Conservation (phyloP, 1,140 invertebrate species). For the Chymomyza costata region DNA sequence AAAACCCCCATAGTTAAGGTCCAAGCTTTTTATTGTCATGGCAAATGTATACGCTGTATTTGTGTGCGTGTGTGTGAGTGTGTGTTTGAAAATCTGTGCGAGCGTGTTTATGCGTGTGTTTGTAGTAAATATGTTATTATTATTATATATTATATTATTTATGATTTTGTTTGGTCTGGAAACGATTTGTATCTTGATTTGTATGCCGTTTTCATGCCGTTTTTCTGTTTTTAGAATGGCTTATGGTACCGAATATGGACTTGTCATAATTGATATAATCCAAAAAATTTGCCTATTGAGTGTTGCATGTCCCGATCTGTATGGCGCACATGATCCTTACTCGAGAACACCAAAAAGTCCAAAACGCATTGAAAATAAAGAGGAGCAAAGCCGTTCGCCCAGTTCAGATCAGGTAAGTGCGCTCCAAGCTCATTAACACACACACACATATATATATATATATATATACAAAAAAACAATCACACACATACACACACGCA, state of each 20-base stretch:
- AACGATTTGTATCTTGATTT: slow-evolving; percentile 28
- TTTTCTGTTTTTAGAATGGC: slow-evolving; percentile 84
- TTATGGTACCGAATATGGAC: slow-evolving; percentile 95
- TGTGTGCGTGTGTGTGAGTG: slow-evolving; percentile 45
- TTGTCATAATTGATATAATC: slow-evolving; percentile 95
- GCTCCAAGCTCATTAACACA: slow-evolving; percentile 15
- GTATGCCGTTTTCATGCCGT: slow-evolving; percentile 51
- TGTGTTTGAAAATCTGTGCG: slow-evolving; percentile 17
- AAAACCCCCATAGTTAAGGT: background rate
- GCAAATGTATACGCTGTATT: no score
- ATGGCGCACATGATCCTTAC: slow-evolving; percentile 91
- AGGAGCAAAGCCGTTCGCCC: slow-evolving; percentile 87
- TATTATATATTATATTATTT: slow-evolving; percentile 7
- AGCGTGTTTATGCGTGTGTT: slow-evolving; percentile 1
- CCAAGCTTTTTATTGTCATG: slow-evolving; percentile 8
- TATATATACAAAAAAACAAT: slow-evolving; percentile 29
- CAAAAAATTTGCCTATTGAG: slow-evolving; percentile 93
- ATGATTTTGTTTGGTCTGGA: slow-evolving; percentile 4
- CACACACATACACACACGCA: slow-evolving; percentile 10
- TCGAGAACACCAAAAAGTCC: slow-evolving; percentile 89
- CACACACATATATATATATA: slow-evolving; percentile 8
- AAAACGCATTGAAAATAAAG: slow-evolving; percentile 81
- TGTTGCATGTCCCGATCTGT: slow-evolving; percentile 89
- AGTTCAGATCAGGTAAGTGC: slow-evolving; percentile 91
- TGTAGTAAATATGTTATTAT: slow-evolving; percentile 3